Evolutionary conservation across 2,113 vertebrate genomes (phyloP).

Genomic region (Picathartes gymnocephalus): DNA sequence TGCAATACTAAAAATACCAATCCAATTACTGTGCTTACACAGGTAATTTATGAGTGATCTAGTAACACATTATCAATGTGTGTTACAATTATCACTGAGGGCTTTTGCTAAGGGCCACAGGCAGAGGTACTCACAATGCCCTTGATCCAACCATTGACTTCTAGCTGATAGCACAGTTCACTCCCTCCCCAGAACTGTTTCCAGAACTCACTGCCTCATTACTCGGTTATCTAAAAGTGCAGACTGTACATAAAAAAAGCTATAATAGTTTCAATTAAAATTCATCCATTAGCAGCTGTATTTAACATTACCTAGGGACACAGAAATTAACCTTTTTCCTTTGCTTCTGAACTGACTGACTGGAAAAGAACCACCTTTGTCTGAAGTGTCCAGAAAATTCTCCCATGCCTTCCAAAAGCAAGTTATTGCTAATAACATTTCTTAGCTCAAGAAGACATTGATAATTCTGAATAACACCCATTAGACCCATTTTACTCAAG

Average conservation of each 20-base stretch:
- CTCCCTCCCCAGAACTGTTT: not conserved
- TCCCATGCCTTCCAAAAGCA: not conserved
- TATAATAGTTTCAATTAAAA: not conserved
- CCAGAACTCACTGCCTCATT: not conserved
- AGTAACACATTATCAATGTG: not conserved
- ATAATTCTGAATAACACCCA: not conserved
- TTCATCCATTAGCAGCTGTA: not conserved
- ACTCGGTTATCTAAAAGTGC: not conserved
- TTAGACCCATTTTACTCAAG: not conserved
- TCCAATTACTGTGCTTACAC: not conserved
- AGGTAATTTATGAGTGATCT: not conserved
- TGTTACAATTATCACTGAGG: too few species aligned
- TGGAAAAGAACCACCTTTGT: not conserved
- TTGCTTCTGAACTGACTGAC: not conserved
- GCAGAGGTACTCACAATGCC: not conserved
- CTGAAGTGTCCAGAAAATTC: not conserved
- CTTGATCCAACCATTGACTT: not conserved
- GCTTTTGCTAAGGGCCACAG: not conserved
- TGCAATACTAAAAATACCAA: not conserved
- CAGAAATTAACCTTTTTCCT: not conserved
- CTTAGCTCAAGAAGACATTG: not conserved
- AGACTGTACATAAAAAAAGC: not conserved
- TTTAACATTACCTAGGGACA: not conserved
- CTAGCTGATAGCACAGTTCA: fast-evolving
- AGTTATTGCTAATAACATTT: not conserved